These are phyloP conservation scores for Meandrusa payeni DNA, from an alignment of 2,888 invertebrate species.

Conservation along the genomic window DNA sequence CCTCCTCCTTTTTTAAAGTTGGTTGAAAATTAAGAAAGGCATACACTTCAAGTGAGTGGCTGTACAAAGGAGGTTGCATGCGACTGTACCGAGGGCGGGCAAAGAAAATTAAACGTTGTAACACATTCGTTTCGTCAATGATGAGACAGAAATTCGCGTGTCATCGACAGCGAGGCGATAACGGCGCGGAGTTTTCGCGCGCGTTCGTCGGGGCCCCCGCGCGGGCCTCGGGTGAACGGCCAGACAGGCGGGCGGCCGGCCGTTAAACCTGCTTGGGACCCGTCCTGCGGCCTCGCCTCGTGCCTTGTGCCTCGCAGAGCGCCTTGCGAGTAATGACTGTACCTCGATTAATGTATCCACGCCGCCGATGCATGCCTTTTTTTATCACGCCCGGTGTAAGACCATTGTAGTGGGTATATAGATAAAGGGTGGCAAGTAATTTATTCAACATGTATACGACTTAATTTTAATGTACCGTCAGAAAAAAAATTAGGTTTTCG, in stretches of 20 bases:
- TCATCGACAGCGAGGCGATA: conserved; percentile 40
- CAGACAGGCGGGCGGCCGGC: conserved; percentile 76
- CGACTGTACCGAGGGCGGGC: background rate
- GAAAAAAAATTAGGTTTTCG: too few relatives aligned
- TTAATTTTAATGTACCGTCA: too few relatives aligned
- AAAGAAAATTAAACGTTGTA: conserved; percentile 6
- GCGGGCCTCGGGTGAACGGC: conserved; percentile 78
- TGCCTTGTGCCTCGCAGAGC: conserved; percentile 25
- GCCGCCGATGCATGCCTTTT: conserved; percentile 16
- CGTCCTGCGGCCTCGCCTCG: conserved; percentile 54
- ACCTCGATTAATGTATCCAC: conserved; percentile 21
- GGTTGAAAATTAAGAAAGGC: too few relatives aligned
- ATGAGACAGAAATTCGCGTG: conserved; percentile 33
- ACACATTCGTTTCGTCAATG: conserved; percentile 31
- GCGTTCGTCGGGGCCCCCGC: conserved; percentile 68
- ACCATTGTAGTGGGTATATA: conserved; percentile 6
- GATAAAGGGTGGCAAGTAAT: background rate
- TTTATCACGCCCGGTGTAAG: conserved; percentile 13
- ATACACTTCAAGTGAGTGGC: too few relatives aligned
- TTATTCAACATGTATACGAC: too few relatives aligned
- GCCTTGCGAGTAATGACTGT: conserved; percentile 16
- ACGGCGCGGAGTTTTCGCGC: conserved; percentile 73
- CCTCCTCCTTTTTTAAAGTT: too few relatives aligned
- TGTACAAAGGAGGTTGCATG: too few relatives aligned
- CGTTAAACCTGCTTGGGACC: conserved; percentile 74